Evolutionary conservation across 2,888 invertebrate species (phyloP), one percentile per base, ranked within the genome.

Genomic region (Erannis defoliaria): DNA sequence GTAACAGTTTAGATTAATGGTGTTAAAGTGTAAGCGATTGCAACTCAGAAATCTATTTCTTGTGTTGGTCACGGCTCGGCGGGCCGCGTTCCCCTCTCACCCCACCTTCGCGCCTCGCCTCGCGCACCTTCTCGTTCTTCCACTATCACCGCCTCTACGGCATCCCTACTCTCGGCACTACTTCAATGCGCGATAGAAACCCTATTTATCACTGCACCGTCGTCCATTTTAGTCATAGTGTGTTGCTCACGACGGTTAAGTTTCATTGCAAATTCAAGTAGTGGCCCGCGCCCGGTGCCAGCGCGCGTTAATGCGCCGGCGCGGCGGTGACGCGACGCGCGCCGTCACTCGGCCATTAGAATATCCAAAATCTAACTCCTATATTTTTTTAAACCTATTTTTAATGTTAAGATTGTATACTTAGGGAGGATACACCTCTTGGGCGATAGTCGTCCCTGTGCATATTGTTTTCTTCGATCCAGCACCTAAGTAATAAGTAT

Each of bases 381-480:
- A 91, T 92, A 92, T 92, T 92, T 92, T 92, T 92, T 92, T 92
- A 92, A 26, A 85, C 89, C 92, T 91, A 84, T 92, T 92, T 91
- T 86, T 66, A 88, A 88, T 85, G 84, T 89, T 92, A 92, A 90
- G 90, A 80, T 85, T 87, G 79, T 89, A 90, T 89, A 88, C 81
- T 88, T 89, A 82, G 40, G 67, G 74, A 81, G 84, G 83, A 68
- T 70, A 73, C 62, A 73, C 82, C 85, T 85, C 82, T 76, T 76
- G 85, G 90, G 88, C 88, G 71, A 70, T 77, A 74, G 81, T 76
- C 68, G 86, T 86, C 87, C 88, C 88, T 90, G 82, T 86, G 92
- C 92, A 91, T 89, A 89, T 90, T 91, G 89, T 91, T 92, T 90
- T 90, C 89, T 91, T 89, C 85, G 69, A 85, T 78, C 75, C 80